phyloP scores from a whole-genome alignment of 2,888 invertebrate species.

The Drosophila dives region DNA sequence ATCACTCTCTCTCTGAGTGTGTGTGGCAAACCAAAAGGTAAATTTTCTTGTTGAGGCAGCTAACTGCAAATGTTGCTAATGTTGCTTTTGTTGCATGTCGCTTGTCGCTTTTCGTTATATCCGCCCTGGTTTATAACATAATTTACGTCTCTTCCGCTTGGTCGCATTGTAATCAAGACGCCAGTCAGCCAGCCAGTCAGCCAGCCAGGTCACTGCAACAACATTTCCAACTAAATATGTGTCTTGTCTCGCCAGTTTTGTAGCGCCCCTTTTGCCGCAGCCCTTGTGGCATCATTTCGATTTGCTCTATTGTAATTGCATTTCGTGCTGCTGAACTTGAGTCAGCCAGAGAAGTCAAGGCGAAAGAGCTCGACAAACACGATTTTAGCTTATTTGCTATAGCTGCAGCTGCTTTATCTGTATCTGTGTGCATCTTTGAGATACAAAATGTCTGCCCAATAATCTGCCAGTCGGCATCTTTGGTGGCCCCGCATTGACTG shows the following conservation, averaged over 20 bases:
- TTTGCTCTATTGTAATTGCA: slow-evolving; percentile 78
- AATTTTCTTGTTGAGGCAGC: slow-evolving; percentile 21
- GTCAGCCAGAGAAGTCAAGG: slow-evolving; percentile 42
- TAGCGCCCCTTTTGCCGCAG: not conserved
- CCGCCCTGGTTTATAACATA: slow-evolving; percentile 65
- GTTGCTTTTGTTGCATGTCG: not conserved
- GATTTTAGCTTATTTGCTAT: slow-evolving; percentile 42
- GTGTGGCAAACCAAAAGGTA: slow-evolving; percentile 39
- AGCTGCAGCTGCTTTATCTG: slow-evolving; percentile 6
- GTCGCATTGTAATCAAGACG: slow-evolving; percentile 61
- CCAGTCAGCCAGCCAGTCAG: slow-evolving; percentile 29
- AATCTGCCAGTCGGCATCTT: slow-evolving; percentile 74
- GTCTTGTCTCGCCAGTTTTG: slow-evolving; percentile 15
- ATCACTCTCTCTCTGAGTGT: not conserved
- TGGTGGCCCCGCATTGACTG: slow-evolving; percentile 67
- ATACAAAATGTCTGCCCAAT: slow-evolving; percentile 48
- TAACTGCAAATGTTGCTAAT: not conserved
- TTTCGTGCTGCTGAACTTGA: slow-evolving; percentile 69
- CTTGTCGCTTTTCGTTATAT: slow-evolving; percentile 37
- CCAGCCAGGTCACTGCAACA: slow-evolving; percentile 26
- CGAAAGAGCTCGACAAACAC: slow-evolving; percentile 46
- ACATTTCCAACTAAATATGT: slow-evolving; percentile 40
- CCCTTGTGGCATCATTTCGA: slow-evolving; percentile 46
- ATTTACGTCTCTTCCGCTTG: slow-evolving; percentile 77
- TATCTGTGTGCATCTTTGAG: slow-evolving; percentile 28